Evolutionary conservation across 2,797 vertebrate species (phyloP), one percentile per base, ranked within the genome.

Genomic region (Catharus ustulatus): DNA sequence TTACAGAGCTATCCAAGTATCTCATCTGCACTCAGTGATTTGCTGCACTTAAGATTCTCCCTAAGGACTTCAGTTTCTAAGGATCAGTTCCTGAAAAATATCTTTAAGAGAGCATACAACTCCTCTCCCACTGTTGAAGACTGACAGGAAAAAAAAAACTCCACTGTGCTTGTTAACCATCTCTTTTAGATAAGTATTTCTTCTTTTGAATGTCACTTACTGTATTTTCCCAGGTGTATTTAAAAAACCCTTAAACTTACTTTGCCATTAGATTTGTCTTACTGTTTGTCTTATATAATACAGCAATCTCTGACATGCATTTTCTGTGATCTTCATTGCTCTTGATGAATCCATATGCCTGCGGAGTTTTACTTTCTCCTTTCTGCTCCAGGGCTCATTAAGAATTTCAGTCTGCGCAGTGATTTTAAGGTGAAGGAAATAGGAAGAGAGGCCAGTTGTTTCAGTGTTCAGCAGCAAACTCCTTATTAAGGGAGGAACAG

Each of bases 21-120:
- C 75, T 83, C 52, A 74, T 86, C 77, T 90, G n/a, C 27, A 43
- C 30, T 72, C 18, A 40, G 73, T 90, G 58, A 72, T 90, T 91
- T 94, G 46, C 58, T 94, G 57, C 69, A 75, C 58, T 96, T 85
- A 80, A 42, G 17, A 61, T 64, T 93, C n/a, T 72, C 72, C 20
- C 36, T 36, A 48, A 42, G 72, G 72, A 54, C 89, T 94, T 89
- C 38, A 36, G 4, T 94, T 96, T 89, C 49, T 72, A 83, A 91
- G 75, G 75, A 87, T 79, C 38, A 32, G 16, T 80, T 91, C 49
- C 58, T 85, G 58, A 95, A 75, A 87, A 92, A 85, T 85, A 8
- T 51, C 40, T 89, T 79, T n/a, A 69, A 66, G 13, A 91, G 43
- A 67, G n/a, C 27, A 59, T 1, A 11, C 30, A 74, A 26, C 32